Conservation (phyloP, 2,797 vertebrate genomes). For the Ctenopoma kingsleyae region DNA sequence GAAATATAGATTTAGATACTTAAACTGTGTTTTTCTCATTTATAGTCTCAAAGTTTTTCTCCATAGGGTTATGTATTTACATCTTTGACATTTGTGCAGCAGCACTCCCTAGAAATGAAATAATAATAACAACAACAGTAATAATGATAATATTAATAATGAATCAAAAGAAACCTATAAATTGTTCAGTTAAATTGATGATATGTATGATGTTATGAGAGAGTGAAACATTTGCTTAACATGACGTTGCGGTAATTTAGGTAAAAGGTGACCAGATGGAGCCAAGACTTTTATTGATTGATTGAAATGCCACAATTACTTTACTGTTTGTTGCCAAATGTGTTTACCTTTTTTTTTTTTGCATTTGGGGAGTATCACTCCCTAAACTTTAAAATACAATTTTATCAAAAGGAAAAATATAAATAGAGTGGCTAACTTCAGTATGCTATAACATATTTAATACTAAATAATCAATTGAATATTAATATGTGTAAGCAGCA, state of each 20-base stretch:
- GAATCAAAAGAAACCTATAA: neutral
- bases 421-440: neutral
- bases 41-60: too few relatives aligned
- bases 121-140: neutral
- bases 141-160: too few relatives aligned
- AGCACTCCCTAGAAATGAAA: neutral
- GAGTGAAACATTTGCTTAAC: neutral
- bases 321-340: neutral
- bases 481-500: too few relatives aligned
- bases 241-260: constrained; percentile 14
- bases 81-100: neutral
- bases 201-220: neutral
- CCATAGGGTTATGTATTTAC: too few relatives aligned
- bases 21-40: too few relatives aligned
- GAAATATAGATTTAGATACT: too few relatives aligned
- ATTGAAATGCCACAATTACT: neutral
- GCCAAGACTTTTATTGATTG: neutral
- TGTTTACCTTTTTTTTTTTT: neutral
- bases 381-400: neutral
- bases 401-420: neutral
- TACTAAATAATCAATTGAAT: too few relatives aligned
- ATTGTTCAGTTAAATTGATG: too few relatives aligned
- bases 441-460: too few relatives aligned
- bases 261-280: constrained; percentile 50
- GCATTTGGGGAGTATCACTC: neutral